Base-by-base conservation (phyloP, 2,888 invertebrate genomes). In the Epistrophella euchroma region DNA sequence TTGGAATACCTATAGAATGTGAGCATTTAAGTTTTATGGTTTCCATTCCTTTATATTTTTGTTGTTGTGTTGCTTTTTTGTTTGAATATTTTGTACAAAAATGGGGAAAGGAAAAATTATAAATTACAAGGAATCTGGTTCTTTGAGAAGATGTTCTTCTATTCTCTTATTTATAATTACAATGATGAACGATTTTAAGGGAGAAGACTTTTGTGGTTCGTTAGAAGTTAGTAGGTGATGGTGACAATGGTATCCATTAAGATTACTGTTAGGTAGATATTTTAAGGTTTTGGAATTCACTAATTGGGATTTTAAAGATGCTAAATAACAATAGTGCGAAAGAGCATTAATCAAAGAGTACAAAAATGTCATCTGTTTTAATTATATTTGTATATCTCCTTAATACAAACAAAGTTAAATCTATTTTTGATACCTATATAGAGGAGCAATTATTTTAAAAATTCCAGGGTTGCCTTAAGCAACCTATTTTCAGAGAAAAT, bases 1-100 rank as follows among this genome's bases (percentile, higher is more conserved):
- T 66, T 74, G 15, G 28, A n/a, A 28, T 28, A 17, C 4, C 10
- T 56, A n/a, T 56, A 15, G 15, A 83, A 78, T 75, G 84, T 79
- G 71, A 72, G 52, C 80, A 55, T 72, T 85, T 72, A 68, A 79
- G 60, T 85, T 85, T 76, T 80, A 85, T 76, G 84, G 76, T 72
- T 85, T 72, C 72, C 28, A 37, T 85, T 84, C 68, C 80, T 80
- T 84, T 80, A 76, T 15, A 13, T 40, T 76, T 43, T 56, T 68
- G 32, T 19, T 28, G 17, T 32, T 78, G 4, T 75, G 74, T 66
- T 64, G 60, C 47, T 35, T 50, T 56, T 55, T 15, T 35, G 32
- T 43, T 45, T 9, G 50, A 32, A 4, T 45, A n/a, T 19, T 35
- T 50, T n/a, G 60, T 13, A 47, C 35, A 15, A n/a, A 35, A 50